A percentile compares a stretch with the other conserved stretches of the same genome.
phyloP scores from a whole-genome alignment of 53 echinoderm and acorn worm genomes.

The Pentamera pediparva region DNA sequence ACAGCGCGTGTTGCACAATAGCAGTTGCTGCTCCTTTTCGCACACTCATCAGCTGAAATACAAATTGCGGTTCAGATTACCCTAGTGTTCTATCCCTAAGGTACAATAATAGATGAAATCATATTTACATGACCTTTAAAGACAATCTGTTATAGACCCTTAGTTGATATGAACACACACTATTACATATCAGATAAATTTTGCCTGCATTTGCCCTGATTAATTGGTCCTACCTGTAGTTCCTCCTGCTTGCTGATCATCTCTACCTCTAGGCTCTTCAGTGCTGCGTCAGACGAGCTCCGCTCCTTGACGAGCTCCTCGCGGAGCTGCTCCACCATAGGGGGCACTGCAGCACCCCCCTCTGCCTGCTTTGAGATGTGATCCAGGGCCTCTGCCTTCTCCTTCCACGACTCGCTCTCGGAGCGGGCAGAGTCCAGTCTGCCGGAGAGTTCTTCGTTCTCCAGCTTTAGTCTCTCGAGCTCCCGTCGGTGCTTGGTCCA shows the following conservation, averaged over 20 bases:
- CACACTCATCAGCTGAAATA: no score
- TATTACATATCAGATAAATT: no score
- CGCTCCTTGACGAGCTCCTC: constrained; percentile 6
- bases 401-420: constrained; percentile 1
- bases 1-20: no score
- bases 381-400: constrained; percentile 8
- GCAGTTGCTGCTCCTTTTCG: no score
- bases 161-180: no score
- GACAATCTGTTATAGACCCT: no score
- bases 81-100: no score
- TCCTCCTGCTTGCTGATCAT: constrained; percentile 19
- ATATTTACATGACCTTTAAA: no score
- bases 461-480: constrained; percentile 38
- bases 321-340: neutral
- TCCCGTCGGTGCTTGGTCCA: constrained; percentile 20
- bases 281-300: neutral
- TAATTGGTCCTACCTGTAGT: no score
- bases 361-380: neutral
- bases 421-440: neutral
- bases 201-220: no score
- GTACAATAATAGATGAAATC: no score
- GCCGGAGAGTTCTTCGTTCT: neutral
- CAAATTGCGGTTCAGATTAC: no score
- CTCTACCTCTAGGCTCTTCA: constrained; percentile 12
- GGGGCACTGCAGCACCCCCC: neutral